A percentile compares a stretch with the other conserved stretches of the same genome.
Evolutionary conservation across 2,888 invertebrate species (phyloP).

Genomic region (Tenodera sinensis): DNA sequence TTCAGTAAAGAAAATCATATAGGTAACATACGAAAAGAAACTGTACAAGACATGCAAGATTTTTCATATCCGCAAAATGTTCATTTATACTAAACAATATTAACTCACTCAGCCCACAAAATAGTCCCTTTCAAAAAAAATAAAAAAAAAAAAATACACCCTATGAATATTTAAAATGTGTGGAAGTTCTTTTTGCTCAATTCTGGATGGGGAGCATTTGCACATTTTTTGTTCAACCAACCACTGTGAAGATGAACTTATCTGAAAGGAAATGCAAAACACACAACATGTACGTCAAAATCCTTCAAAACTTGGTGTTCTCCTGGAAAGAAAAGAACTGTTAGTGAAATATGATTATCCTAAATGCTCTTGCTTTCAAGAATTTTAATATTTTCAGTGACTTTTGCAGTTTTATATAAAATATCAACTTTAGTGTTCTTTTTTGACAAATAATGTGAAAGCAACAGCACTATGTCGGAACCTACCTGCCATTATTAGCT

Average conservation of each 20-base stretch:
- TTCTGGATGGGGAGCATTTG: slow-evolving; percentile 12
- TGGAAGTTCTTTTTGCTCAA: slow-evolving; percentile 12
- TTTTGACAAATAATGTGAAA: neutral
- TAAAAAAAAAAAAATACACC: neutral
- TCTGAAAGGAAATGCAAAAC: slow-evolving; percentile 30
- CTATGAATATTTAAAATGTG: slow-evolving; percentile 6
- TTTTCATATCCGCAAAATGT: slow-evolving; percentile 1
- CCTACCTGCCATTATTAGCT: neutral
- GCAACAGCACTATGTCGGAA: neutral
- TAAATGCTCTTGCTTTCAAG: neutral
- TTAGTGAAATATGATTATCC: neutral
- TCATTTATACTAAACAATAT: slow-evolving; percentile 3
- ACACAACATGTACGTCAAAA: slow-evolving; percentile 26
- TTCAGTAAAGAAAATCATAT: neutral
- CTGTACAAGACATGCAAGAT: slow-evolving; percentile 12
- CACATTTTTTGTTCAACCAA: slow-evolving; percentile 16
- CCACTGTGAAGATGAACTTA: slow-evolving; percentile 27
- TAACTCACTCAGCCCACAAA: slow-evolving; percentile 13
- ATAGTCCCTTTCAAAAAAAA: neutral
- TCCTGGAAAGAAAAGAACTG: slow-evolving; percentile 2
- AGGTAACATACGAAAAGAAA: neutral
- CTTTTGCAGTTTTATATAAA: neutral
- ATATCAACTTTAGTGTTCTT: neutral
- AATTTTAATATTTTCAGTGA: neutral
- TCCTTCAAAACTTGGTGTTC: neutral